Base-by-base conservation (phyloP, 2,888 invertebrate species). In the Trissoscelio sp. region DNA sequence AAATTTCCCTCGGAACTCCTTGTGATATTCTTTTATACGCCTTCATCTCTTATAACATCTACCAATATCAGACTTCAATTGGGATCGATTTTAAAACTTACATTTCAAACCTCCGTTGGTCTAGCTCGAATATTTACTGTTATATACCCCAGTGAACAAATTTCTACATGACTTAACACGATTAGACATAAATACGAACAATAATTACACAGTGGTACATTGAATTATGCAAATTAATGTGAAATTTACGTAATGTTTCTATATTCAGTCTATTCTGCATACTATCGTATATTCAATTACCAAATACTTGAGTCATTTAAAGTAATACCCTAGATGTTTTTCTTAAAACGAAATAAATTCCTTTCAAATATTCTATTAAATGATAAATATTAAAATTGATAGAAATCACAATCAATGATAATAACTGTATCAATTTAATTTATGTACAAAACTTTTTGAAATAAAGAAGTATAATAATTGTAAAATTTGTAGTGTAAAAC, bases 11-110 rank as follows among this genome's bases (percentile, higher is more conserved):
- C 18, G 18, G 24, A 69, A 57, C 31, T 57, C 20, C 20, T 46
- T 55, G 18, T 37, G 39, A 57, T 31, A 69, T 69, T 57, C 69
- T 69, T 69, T 57, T 69, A 69, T 69, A 12, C 14, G 44, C 69
- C 39, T 11, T 46, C 44, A n/a, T 69, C 57, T 57, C 69, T 69
- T 69, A 69, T 69, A 69, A 69, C 42, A 69, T 69, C 57, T 46
- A 44, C 69, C 69, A 69, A 57, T 69, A 69, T 55, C 57, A 69
- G 57, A 57, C 46, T 69, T 69, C 69, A 57, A 69, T 57, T 69
- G 44, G 22, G 69, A 57, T 69, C 57, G 57, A 69, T 46, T 69
- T 69, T 69, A 46, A 69, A 69, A 57, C 57, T 69, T 69, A 57
- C 44, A 57, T 28, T 57, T 69, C 46, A 18, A 57, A 69, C 44